phyloP scores from a whole-genome alignment of 1,140 invertebrate genomes.

The Leptinotarsa defecta region DNA sequence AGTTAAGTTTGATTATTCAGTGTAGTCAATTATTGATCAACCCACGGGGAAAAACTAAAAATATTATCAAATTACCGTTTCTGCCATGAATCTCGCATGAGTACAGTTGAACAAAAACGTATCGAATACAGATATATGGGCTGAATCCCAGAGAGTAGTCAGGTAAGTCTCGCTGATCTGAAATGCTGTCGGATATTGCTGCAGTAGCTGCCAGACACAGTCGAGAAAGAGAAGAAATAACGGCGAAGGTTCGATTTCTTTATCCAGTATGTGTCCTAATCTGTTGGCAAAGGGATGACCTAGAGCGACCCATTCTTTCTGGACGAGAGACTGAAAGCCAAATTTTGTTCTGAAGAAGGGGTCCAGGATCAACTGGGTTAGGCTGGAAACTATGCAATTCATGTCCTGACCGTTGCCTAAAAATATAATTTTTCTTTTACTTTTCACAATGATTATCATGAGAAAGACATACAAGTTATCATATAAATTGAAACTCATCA shows the following conservation, averaged over 20 bases:
- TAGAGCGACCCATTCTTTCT: conserved; percentile 93
- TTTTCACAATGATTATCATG: no score
- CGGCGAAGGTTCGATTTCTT: conserved; percentile 67
- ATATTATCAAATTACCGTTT: conserved; percentile 58
- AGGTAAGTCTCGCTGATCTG: conserved; percentile 93
- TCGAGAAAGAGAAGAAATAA: conserved; percentile 91
- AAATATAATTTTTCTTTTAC: conserved; percentile 34
- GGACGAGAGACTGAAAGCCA: conserved; percentile 90
- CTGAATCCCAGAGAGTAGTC: conserved; percentile 87
- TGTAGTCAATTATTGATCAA: no score
- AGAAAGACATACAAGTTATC: no score
- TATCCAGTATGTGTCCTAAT: conserved; percentile 66
- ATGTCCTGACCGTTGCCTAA: conserved; percentile 84
- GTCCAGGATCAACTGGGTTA: conserved; percentile 88
- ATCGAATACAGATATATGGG: conserved; percentile 85
- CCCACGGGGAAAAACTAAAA: no score
- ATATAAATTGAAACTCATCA: no score
- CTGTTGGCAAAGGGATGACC: conserved; percentile 84
- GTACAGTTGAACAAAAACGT: conserved; percentile 91
- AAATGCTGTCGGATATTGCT: conserved; percentile 86
- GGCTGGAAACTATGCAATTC: conserved; percentile 83
- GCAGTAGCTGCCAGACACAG: conserved; percentile 88
- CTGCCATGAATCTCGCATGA: conserved; percentile 67
- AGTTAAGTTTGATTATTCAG: no score
- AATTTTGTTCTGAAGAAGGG: conserved; percentile 78